Conservation (phyloP, 2,888 invertebrate species). For the Proisotoma minuta region DNA sequence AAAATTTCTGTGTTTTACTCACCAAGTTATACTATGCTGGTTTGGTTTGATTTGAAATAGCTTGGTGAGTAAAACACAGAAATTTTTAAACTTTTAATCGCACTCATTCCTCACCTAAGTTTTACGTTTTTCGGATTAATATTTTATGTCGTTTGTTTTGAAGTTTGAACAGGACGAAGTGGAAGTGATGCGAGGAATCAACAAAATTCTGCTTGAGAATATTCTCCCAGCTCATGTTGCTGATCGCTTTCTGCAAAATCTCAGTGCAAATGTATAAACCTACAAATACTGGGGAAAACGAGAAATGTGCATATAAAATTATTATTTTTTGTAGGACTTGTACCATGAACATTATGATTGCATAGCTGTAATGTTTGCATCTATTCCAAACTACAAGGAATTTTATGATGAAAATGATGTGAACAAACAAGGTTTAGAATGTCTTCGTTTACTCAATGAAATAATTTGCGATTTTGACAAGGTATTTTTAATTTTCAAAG, state of each 20-base stretch:
- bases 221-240: conserved; percentile 95
- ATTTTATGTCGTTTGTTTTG: conserved; percentile 12
- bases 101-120: too few relatives aligned
- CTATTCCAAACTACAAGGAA: conserved; percentile 95
- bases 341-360: conserved; percentile 91
- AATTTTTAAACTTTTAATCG: background rate
- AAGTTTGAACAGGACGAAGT: conserved; percentile 88
- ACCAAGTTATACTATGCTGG: too few relatives aligned
- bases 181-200: conserved; percentile 91
- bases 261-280: conserved; percentile 59
- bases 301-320: conserved; percentile 9
- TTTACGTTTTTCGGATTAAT: too few relatives aligned
- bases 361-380: conserved; percentile 97
- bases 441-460: conserved; percentile 86
- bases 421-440: conserved; percentile 92
- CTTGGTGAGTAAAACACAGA: too few relatives aligned
- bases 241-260: conserved; percentile 76
- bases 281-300: too few relatives aligned
- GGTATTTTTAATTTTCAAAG: conserved; percentile 55
- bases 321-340: conserved; percentile 62
- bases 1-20: too few relatives aligned
- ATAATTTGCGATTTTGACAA: conserved; percentile 98
- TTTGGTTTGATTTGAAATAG: too few relatives aligned
- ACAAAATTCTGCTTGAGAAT: conserved; percentile 88
- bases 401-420: conserved; percentile 96